Percentiles rank a stretch among this genome's conserved stretches.
These are phyloP conservation scores for Cosmorhoe ocellata DNA, from an alignment of 2,888 invertebrate species.

Conservation along the genomic window DNA sequence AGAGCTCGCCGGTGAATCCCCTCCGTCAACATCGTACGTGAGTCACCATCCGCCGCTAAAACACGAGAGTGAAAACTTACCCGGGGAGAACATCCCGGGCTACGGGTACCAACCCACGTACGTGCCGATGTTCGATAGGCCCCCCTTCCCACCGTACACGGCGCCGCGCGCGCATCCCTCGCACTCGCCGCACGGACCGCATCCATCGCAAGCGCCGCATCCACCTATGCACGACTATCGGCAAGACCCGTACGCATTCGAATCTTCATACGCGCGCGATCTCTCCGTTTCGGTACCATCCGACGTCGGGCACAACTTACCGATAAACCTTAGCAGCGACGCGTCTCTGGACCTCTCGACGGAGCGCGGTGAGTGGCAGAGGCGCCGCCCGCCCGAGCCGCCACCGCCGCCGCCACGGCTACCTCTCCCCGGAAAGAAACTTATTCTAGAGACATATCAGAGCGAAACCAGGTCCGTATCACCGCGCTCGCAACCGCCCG, in stretches of 20 bases:
- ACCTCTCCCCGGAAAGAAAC: conserved; percentile 75
- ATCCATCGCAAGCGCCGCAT: conserved; percentile 41
- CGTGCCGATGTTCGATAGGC: conserved; percentile 48
- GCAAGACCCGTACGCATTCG: conserved; percentile 64
- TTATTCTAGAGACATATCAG: conserved; percentile 76
- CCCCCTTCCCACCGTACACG: conserved; percentile 45
- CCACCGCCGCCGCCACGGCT: conserved; percentile 57
- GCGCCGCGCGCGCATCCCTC: conserved; percentile 43
- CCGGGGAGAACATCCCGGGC: conserved; percentile 35
- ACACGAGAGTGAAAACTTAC: conserved; percentile 57
- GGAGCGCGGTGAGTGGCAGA: conserved; percentile 67
- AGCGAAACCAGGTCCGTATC: conserved; percentile 64
- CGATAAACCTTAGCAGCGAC: conserved; percentile 78
- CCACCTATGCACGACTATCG: conserved; percentile 58
- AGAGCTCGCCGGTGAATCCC: conserved; percentile 58
- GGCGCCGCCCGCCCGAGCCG: conserved; percentile 67
- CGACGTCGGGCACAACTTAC: conserved; percentile 65
- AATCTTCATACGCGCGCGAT: conserved; percentile 58
- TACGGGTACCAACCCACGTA: conserved; percentile 60
- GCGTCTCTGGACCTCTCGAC: conserved; percentile 71
- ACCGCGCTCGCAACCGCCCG: conserved; percentile 47
- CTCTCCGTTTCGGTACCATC: conserved; percentile 54
- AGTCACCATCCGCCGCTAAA: conserved; percentile 56
- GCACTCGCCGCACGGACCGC: conserved; percentile 39
- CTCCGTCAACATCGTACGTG: conserved; percentile 67